Evolutionary conservation across 1,140 invertebrate genomes (phyloP), one percentile per base, ranked within the genome.

Genomic region (Saxidomus purpurata): DNA sequence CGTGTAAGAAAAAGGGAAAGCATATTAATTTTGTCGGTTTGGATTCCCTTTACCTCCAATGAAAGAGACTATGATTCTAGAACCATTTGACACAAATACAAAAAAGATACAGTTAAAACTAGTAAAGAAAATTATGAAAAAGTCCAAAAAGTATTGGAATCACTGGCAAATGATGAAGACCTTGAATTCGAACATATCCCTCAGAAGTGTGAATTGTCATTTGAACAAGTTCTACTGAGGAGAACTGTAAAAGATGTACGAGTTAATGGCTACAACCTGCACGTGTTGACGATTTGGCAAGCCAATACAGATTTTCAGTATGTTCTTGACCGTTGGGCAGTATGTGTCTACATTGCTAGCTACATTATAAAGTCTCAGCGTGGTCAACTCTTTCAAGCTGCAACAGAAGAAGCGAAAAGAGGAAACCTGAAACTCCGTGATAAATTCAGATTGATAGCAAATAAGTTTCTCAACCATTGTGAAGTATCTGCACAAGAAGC

Each of bases 381-480:
- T 89, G 91, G 85, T 71, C 31, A 43, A 19, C 34, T 83, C 13
- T 22, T 86, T 22, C 74, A 80, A 28, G 3, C 31, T 77, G 90
- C 84, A n/a, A 43, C 43, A 22, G 59, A 77, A 25, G 89, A 91
- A 85, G 89, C 80, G 0, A 87, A 59, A 69, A 22, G 11, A 52
- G 89, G 83, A 2, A 90, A 91, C 52, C 15, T 76, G 34, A 63
- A 74, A 13, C 17, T 90, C 9, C 8, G 31, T 71, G 49, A 90
- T 19, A 86, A 59, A 90, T 15, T 91, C 19, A 34, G 86, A 76
- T 34, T 77, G 17, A 91, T 91, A 11, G 87, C 84, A 31, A 90
- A 92, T 49, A 92, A 91, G 43, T 92, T 92, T 36, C 71, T 92
- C 0, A 92, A 92, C 40, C 81, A 90, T 47, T 83, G 86, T 63